These are phyloP conservation scores for Drosophila quadrilineata DNA, from an alignment of 1,140 invertebrate species.

Conservation along the genomic window DNA sequence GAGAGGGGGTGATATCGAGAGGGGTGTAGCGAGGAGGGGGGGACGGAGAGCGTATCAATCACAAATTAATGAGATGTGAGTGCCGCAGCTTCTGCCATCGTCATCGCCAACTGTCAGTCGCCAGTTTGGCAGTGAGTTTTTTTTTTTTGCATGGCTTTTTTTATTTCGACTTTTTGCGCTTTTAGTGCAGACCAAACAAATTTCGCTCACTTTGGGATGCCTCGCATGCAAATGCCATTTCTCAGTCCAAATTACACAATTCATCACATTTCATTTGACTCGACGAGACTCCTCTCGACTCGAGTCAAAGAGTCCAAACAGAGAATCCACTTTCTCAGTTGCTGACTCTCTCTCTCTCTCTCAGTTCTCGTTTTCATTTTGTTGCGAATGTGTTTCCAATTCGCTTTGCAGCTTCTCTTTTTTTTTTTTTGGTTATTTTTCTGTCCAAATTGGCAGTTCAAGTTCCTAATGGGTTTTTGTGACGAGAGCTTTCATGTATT, in stretches of 20 bases:
- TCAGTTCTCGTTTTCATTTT: not conserved
- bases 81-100: conserved; percentile 64
- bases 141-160: conserved; percentile 26
- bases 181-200: conserved; percentile 51
- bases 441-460: conserved; percentile 44
- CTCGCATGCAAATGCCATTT: conserved; percentile 71
- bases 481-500: conserved; percentile 44
- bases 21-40: not conserved
- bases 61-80: conserved; percentile 81
- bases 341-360: conserved; percentile 7
- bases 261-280: conserved; percentile 78
- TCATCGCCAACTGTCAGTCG: conserved; percentile 66
- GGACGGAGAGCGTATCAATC: conserved; percentile 64
- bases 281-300: conserved; percentile 8
- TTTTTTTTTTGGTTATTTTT: too few relatives aligned
- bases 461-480: conserved; percentile 63
- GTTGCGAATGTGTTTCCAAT: conserved; percentile 36
- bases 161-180: conserved; percentile 40
- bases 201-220: conserved; percentile 54
- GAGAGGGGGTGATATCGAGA: not conserved
- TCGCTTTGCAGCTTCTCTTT: too few relatives aligned
- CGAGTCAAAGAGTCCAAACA: conserved; percentile 46
- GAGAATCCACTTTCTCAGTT: not conserved
- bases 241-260: conserved; percentile 75
- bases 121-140: conserved; percentile 34